phyloP scores from a whole-genome alignment of 2,888 invertebrate species.

The Drosophila nr. medialis region DNA sequence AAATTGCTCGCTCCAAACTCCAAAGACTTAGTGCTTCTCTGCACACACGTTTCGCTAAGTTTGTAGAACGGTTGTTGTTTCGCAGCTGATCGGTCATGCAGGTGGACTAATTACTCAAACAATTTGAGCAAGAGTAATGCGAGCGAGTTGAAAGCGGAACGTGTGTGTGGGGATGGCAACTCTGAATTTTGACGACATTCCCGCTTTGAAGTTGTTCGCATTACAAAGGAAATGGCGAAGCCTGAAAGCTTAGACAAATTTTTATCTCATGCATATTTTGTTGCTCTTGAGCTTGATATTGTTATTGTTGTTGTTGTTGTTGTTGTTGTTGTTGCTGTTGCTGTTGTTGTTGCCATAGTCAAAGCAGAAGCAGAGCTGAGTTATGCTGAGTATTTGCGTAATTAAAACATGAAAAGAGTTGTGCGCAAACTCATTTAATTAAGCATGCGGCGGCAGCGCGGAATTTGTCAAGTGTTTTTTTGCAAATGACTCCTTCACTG shows the following conservation, averaged over 20 bases:
- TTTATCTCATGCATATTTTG: constrained; percentile 70
- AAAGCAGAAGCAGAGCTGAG: constrained; percentile 55
- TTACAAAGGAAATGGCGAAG: constrained; percentile 57
- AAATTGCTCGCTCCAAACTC: not conserved
- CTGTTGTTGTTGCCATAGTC: constrained; percentile 19
- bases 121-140: constrained; percentile 40
- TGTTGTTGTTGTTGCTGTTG: too few species aligned
- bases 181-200: constrained; percentile 65
- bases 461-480: constrained; percentile 74
- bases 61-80: not conserved
- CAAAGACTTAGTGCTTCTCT: not conserved
- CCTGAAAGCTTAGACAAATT: constrained; percentile 65
- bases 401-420: constrained; percentile 82
- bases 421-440: constrained; percentile 77
- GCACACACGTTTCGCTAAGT: not conserved
- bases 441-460: constrained; percentile 67
- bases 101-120: constrained; percentile 58
- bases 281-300: constrained; percentile 25
- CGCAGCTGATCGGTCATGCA: constrained; percentile 30
- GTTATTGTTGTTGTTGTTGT: constrained; percentile 15
- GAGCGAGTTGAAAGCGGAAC: constrained; percentile 12
- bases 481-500: constrained; percentile 24
- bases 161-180: constrained; percentile 3
- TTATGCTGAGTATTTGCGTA: constrained; percentile 77
- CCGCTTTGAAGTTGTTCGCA: constrained; percentile 73